A percentile compares a stretch with the other conserved stretches of the same genome.
Conservation (phyloP, 1,140 invertebrate genomes). For the Drosophila sucinea region DNA sequence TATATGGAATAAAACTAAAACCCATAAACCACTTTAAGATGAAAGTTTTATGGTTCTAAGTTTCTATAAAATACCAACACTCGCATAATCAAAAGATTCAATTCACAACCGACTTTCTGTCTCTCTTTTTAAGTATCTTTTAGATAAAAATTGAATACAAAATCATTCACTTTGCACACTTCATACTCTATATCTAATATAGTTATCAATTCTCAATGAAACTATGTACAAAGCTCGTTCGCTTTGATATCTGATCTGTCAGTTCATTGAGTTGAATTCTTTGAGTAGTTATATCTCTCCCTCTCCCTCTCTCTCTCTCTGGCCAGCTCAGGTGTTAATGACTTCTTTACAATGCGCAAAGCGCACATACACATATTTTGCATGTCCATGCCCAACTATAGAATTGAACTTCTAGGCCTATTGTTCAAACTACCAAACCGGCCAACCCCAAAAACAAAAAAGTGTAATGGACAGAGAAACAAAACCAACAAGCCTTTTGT, state of each 20-base stretch:
- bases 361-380: constrained; percentile 48
- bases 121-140: not conserved
- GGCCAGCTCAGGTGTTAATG: constrained; percentile 69
- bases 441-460: constrained; percentile 61
- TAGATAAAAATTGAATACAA: not conserved
- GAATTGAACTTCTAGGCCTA: constrained; percentile 48
- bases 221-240: not conserved
- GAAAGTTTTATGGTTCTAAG: too few species aligned
- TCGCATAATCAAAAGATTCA: too few species aligned
- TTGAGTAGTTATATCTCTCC: not conserved
- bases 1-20: too few species aligned
- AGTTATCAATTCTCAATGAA: constrained; percentile 1
- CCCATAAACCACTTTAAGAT: too few species aligned
- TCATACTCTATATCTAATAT: not conserved
- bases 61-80: too few species aligned
- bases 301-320: not conserved
- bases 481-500: constrained; percentile 61
- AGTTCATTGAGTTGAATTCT: constrained; percentile 50
- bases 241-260: constrained; percentile 64
- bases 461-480: constrained; percentile 15
- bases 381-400: constrained; percentile 57
- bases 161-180: constrained; percentile 1
- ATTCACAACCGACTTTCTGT: too few species aligned
- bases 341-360: constrained; percentile 51
- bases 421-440: constrained; percentile 55